Evolutionary conservation across 2,888 invertebrate species (phyloP), one percentile per base, ranked within the genome.

Genomic region (Spisula solida): DNA sequence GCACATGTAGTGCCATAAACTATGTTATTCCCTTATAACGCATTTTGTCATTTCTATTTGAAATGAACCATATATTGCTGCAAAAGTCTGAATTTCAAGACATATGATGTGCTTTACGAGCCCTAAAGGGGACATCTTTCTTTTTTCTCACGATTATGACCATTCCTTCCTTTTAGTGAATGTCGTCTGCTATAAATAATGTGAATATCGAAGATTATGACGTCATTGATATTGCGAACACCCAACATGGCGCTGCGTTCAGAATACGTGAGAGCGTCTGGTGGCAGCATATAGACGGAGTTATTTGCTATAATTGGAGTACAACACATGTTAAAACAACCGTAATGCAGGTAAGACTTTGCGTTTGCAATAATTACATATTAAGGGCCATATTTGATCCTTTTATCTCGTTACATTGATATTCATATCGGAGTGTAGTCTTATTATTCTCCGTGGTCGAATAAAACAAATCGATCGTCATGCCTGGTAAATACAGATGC

Each of bases 241-340:
- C 51, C 79, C 88, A 88, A 88, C 81, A 88, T 88, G 88, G 88
- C 82, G 85, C 55, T 87, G 48, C 31, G 18, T 55, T 83, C 34
- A 60, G 75, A n/a, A 75, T 75, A 75, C 75, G 18, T 25, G 75
- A 34, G 31, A 34, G 75, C 70, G 51, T 75, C 8, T 48, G n/a
- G 29, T 25, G 47, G 12, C 5, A 75, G 16, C 51, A 83, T 75
- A 75, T 20, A 25, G 1, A 25, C 1, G 34, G 70, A 75, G 29
- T 70, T 83, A 48, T 20, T 48, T 2, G 29, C n/a, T 29, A 16
- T 31, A 41, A 47, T 70, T 20, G 31, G 83, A 51, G 1, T 75
- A 75, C 48, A 66, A 10, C 29, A 25, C 18, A 66, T 18, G 31
- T 75, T 2, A 75, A 12, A 51, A n/a, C 47, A 48, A 41, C 14